These are phyloP conservation scores for Chelonia mydas DNA, from an alignment of 2,797 vertebrate genomes.

Conservation along the genomic window DNA sequence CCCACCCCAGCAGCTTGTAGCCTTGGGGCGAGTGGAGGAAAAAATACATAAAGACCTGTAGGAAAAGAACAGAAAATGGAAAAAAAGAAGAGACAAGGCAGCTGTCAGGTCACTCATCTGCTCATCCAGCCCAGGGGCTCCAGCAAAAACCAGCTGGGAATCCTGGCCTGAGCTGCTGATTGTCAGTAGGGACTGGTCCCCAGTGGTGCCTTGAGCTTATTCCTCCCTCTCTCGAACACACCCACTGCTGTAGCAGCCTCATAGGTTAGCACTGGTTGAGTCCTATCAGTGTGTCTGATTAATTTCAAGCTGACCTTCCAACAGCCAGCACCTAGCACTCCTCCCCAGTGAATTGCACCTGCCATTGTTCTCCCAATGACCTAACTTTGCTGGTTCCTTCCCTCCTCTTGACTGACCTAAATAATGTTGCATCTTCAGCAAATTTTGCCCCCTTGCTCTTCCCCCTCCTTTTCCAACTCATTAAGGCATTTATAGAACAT, in stretches of 20 bases:
- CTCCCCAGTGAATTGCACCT: background rate
- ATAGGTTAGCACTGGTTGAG: background rate
- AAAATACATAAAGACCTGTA: background rate
- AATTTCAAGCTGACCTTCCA: background rate
- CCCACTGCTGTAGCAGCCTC: rapidly evolving
- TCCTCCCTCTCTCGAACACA: rapidly evolving
- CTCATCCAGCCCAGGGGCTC: background rate
- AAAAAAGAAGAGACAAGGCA: background rate
- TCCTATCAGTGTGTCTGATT: background rate
- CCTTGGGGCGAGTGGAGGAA: background rate
- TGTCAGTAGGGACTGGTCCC: background rate
- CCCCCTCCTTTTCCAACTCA: slow-evolving; percentile 42
- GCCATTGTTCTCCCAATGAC: background rate
- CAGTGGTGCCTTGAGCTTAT: background rate
- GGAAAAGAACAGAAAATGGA: background rate
- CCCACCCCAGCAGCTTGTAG: background rate
- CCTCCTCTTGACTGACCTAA: slow-evolving; percentile 45
- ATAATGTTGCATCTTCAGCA: slow-evolving; percentile 25
- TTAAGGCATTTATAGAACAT: slow-evolving; percentile 52
- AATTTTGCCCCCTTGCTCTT: background rate
- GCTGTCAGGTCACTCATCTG: background rate
- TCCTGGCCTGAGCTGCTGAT: background rate
- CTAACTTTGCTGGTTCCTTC: slow-evolving; percentile 33
- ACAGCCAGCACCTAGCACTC: background rate
- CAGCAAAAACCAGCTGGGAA: rapidly evolving